A percentile compares a stretch with the other conserved stretches of the same genome.
Conservation (phyloP, 2,888 invertebrate genomes). For the Ptilodon capucinus region DNA sequence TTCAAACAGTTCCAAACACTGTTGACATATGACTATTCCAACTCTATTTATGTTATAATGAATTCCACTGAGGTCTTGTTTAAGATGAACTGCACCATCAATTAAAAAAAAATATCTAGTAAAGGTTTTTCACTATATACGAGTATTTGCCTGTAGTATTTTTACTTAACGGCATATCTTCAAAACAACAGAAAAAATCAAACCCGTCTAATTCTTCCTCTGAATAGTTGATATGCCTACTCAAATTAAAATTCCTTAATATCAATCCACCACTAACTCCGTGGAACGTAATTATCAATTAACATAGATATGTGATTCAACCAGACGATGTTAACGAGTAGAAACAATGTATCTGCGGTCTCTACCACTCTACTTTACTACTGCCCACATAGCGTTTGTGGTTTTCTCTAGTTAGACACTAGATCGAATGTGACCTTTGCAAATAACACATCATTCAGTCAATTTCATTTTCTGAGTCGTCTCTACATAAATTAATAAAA, state of each 20-base stretch:
- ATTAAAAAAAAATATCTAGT: too few relatives aligned
- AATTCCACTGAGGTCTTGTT: too few relatives aligned
- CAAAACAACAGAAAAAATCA: too few relatives aligned
- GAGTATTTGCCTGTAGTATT: too few relatives aligned
- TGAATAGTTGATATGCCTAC: background rate
- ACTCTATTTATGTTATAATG: too few relatives aligned
- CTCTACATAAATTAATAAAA: too few relatives aligned
- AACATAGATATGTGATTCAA: slow-evolving; percentile 13
- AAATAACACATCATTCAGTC: slow-evolving; percentile 23
- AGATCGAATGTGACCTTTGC: slow-evolving; percentile 19
- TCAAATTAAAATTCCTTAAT: background rate
- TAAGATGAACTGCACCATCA: too few relatives aligned
- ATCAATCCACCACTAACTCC: background rate
- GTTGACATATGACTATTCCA: too few relatives aligned
- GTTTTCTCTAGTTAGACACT: slow-evolving; percentile 21
- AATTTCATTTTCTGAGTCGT: slow-evolving; percentile 19
- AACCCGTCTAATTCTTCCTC: background rate
- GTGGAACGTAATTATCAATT: background rate
- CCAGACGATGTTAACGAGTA: slow-evolving; percentile 15
- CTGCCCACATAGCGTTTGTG: slow-evolving; percentile 7
- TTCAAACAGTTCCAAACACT: too few relatives aligned
- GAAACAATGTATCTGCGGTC: slow-evolving; percentile 24
- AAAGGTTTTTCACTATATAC: too few relatives aligned
- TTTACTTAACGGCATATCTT: too few relatives aligned
- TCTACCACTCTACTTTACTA: slow-evolving; percentile 31